Evolutionary conservation across 1,140 invertebrate genomes (phyloP).

Genomic region (Tachypleus tridentatus): DNA sequence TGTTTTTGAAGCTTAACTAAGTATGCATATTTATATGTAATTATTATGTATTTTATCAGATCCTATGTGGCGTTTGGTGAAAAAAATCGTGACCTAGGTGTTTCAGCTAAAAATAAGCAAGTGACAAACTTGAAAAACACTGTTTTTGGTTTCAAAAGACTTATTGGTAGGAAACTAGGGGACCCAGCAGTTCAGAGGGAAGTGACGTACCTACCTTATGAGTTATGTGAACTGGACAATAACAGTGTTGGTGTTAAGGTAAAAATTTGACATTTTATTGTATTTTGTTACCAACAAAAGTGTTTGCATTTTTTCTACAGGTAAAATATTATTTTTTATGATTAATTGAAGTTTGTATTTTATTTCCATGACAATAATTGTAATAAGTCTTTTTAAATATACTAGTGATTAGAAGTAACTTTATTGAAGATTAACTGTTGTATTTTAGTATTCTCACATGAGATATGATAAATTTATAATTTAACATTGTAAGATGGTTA

Average conservation of each 20-base stretch:
- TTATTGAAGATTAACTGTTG: slow-evolving; percentile 4
- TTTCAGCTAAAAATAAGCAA: slow-evolving; percentile 91
- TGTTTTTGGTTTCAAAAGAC: slow-evolving; percentile 79
- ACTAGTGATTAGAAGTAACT: neutral
- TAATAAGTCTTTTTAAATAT: neutral
- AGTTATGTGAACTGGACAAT: slow-evolving; percentile 51
- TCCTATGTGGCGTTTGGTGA: slow-evolving; percentile 89
- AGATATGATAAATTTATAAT: no score
- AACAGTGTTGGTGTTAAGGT: slow-evolving; percentile 64
- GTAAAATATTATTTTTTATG: no score
- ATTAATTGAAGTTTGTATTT: no score
- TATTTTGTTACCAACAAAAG: neutral
- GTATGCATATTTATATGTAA: no score
- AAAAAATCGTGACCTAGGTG: slow-evolving; percentile 83
- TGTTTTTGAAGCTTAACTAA: no score
- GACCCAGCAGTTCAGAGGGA: slow-evolving; percentile 78
- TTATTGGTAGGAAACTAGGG: slow-evolving; percentile 57
- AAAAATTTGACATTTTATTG: slow-evolving; percentile 21
- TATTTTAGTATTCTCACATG: no score
- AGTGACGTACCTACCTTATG: slow-evolving; percentile 58
- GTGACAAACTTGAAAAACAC: slow-evolving; percentile 97
- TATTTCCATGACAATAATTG: no score
- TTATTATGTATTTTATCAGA: slow-evolving; percentile 42
- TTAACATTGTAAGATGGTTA: no score
- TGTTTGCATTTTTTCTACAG: neutral